Evolutionary conservation across 2,113 vertebrate species (phyloP).

Genomic region (Octodon degus): DNA sequence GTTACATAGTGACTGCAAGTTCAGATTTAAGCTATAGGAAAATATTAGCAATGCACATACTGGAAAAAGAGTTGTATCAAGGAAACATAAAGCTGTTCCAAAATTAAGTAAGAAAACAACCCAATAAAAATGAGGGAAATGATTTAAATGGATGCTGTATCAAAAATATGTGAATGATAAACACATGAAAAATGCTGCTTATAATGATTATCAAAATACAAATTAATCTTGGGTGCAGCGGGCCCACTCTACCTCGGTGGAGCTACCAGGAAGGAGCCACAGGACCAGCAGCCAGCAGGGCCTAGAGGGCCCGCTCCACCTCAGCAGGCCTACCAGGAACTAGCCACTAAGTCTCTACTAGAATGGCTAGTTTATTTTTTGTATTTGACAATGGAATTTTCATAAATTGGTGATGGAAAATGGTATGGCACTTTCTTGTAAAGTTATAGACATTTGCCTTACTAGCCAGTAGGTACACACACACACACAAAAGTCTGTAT

Average conservation of each 20-base stretch:
- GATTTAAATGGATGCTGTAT: background rate
- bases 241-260: no score
- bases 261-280: no score
- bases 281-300: no score
- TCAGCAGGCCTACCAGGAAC: no score
- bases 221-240: background rate
- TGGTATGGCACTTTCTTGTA: background rate
- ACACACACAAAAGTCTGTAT: background rate
- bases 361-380: background rate
- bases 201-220: background rate
- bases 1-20: no score
- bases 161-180: background rate
- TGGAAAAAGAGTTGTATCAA: background rate
- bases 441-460: background rate
- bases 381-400: background rate
- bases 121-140: background rate
- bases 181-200: background rate
- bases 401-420: background rate
- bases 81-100: background rate
- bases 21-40: no score
- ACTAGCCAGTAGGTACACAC: background rate
- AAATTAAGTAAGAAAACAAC: background rate
- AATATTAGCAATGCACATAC: background rate
- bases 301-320: no score
- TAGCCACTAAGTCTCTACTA: background rate